These are phyloP conservation scores for Phasianus colchicus DNA, from an alignment of 2,113 vertebrate genomes.

Conservation along the genomic window DNA sequence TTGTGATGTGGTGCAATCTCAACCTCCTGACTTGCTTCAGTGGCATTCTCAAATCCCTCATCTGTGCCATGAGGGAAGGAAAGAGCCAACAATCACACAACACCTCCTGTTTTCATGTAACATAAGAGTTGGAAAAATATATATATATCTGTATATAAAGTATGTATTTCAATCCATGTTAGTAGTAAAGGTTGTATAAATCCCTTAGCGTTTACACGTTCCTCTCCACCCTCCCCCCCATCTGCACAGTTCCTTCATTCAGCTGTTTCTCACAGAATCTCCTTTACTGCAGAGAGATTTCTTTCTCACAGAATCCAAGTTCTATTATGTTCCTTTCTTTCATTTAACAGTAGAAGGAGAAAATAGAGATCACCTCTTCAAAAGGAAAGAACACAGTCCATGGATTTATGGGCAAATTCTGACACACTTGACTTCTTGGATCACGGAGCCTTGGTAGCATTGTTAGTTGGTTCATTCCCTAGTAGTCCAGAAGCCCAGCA, in stretches of 20 bases:
- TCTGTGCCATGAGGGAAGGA: background rate
- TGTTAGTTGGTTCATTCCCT: background rate
- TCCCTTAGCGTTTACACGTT: background rate
- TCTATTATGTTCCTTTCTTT: background rate
- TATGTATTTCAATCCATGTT: background rate
- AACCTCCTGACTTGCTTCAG: background rate
- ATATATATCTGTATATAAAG: background rate
- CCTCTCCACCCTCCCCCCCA: background rate
- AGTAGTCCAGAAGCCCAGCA: background rate
- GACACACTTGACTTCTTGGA: conserved; percentile 13
- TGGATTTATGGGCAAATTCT: conserved; percentile 16
- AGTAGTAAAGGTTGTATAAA: background rate
- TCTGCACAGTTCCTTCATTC: background rate
- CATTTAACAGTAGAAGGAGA: background rate
- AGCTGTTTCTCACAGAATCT: background rate
- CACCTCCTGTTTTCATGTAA: background rate
- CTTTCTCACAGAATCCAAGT: background rate
- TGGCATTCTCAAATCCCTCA: background rate
- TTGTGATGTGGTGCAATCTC: background rate
- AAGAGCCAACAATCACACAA: background rate
- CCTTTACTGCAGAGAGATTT: background rate
- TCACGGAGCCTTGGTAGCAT: background rate
- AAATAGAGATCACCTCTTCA: background rate
- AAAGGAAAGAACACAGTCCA: background rate
- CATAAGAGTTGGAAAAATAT: background rate